These are phyloP conservation scores for Cacoxenus indagator DNA, from an alignment of 2,888 invertebrate genomes.

Conservation along the genomic window DNA sequence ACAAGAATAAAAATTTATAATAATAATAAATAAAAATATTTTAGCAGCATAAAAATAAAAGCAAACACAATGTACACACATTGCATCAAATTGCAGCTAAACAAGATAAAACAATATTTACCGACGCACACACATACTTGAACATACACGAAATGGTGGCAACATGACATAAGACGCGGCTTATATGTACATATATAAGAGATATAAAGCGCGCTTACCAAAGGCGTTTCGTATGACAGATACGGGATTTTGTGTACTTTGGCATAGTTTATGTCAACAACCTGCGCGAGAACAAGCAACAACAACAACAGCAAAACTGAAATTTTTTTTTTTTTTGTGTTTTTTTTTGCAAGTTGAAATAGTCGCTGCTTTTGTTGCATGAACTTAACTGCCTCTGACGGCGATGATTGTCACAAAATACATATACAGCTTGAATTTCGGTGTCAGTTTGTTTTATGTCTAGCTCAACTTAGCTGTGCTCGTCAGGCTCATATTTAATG, in stretches of 20 bases:
- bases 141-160: neutral
- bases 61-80: neutral
- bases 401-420: too few relatives aligned
- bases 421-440: constrained; percentile 2
- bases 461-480: neutral
- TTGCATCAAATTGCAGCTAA: neutral
- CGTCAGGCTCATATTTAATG: constrained; percentile 46
- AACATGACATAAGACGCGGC: neutral
- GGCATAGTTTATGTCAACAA: neutral
- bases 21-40: too few relatives aligned
- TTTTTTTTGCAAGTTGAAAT: too few relatives aligned
- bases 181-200: neutral
- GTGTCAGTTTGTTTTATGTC: constrained; percentile 25
- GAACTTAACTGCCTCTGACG: too few relatives aligned
- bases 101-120: neutral
- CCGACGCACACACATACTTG: neutral
- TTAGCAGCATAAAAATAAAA: neutral
- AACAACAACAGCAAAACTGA: too few relatives aligned
- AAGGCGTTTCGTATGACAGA: neutral
- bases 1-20: neutral
- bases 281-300: neutral
- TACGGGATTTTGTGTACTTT: neutral
- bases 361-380: too few relatives aligned
- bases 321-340: too few relatives aligned
- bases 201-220: neutral